Evolutionary conservation across 2,797 vertebrate species (phyloP), one percentile per base, ranked within the genome.

Genomic region (Mallotus villosus): DNA sequence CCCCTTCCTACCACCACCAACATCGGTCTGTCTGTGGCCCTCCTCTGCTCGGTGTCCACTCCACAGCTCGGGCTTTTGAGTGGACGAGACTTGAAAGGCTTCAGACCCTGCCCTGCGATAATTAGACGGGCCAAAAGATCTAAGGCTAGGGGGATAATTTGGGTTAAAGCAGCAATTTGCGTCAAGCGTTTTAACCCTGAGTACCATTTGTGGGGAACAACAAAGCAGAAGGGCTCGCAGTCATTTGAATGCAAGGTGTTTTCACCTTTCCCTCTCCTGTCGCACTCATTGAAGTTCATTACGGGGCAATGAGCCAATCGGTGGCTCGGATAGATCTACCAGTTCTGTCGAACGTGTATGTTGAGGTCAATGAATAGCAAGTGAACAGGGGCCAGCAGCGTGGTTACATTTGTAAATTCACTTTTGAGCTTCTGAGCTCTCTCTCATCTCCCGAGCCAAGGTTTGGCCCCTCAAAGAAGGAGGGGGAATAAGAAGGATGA

Each of bases 121-220:
- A 92, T 91, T 84, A 87, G 86, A 82, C 88, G 78, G 29, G 86
- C 84, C 85, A 78, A 79, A 82, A 93, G 86, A 91, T 90, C 90
- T 90, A 29, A 92, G 82, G 86, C 83, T 8, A 51, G n/a, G 84
- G 77, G 83, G 70, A 46, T 85, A 82, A 91, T 91, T 90, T 90
- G 81, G 87, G 86, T 89, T 90, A 85, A 91, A 91, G 89, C 85
- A 78, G 80, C 88, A 86, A 85, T 73, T 70, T 34, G 84, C 86
- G 86, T 88, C 82, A 84, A 81, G 87, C 88, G 78, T 90, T 90
- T 88, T 7, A 66, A 89, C 79, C 75, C 73, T 19, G 63, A 85
- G 83, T 85, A 84, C 77, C 83, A 63, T 91, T 91, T 90, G 83
- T 81, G 79, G 76, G 84, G 62, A 73, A 87, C 78, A 83, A 85